A percentile compares a stretch with the other conserved stretches of the same genome.
These are phyloP conservation scores for Scytalopus superciliaris DNA, from an alignment of 2,113 vertebrate genomes.

Conservation along the genomic window DNA sequence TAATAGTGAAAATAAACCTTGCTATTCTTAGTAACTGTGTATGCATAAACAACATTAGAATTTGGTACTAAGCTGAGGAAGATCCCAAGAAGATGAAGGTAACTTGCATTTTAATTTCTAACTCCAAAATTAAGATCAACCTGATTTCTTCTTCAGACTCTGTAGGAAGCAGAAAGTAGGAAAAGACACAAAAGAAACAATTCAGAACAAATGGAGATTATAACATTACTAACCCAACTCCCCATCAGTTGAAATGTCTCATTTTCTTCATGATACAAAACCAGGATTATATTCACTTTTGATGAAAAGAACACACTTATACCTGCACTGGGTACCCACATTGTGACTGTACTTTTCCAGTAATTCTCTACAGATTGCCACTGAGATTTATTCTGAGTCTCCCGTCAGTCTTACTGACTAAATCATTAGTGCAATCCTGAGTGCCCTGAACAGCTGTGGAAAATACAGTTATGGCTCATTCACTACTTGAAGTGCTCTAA, in stretches of 20 bases:
- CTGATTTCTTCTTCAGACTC: background rate
- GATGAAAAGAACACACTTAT: background rate
- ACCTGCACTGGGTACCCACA: background rate
- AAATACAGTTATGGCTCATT: constrained; percentile 38
- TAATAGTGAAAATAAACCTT: background rate
- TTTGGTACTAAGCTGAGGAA: background rate
- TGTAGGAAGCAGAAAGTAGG: background rate
- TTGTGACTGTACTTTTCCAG: background rate
- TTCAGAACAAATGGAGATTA: background rate
- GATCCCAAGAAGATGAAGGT: background rate
- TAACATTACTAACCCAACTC: background rate
- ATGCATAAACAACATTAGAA: background rate
- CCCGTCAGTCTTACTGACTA: background rate
- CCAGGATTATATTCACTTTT: background rate
- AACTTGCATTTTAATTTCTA: background rate
- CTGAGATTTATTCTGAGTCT: background rate
- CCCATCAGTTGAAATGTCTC: background rate
- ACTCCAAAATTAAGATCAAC: background rate
- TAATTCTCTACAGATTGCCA: background rate
- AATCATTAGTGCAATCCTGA: constrained; percentile 22
- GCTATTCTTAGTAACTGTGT: background rate
- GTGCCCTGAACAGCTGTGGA: constrained; percentile 15
- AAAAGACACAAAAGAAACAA: background rate
- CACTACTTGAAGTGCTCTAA: constrained; percentile 24
- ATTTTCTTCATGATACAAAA: background rate